phyloP scores from a whole-genome alignment of 2,797 vertebrate species.

The Cuniculus paca region DNA sequence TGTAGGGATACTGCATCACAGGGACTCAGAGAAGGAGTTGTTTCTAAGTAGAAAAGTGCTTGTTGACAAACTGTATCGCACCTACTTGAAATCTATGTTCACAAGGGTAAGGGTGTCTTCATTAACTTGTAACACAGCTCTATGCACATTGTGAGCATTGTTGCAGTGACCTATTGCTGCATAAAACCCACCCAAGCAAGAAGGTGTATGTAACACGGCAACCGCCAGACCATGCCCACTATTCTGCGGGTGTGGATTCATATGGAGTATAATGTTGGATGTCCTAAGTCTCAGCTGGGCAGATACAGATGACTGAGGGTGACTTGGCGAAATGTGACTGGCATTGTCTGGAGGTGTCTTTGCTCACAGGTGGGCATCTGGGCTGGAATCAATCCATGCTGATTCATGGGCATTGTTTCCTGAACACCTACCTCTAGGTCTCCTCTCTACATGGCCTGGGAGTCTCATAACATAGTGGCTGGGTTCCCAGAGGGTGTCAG shows the following conservation, averaged over 20 bases:
- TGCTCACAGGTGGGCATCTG: not conserved
- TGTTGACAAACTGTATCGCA: not conserved
- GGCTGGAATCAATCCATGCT: not conserved
- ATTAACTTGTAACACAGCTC: not conserved
- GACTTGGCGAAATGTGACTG: not conserved
- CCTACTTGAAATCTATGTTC: not conserved
- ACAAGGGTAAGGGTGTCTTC: not conserved
- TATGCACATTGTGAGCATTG: not conserved
- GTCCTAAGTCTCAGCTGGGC: not conserved
- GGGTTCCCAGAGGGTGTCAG: not conserved
- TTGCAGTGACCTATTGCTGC: not conserved
- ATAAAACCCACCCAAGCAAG: not conserved
- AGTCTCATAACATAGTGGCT: not conserved
- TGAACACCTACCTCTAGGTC: not conserved
- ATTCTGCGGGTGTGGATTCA: not conserved
- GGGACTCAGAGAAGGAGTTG: not conserved
- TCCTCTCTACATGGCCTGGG: not conserved
- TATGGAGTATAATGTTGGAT: too few species aligned
- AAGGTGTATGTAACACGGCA: not conserved
- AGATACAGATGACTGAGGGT: not conserved
- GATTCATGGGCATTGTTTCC: not conserved
- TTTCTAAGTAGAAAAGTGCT: not conserved
- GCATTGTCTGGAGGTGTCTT: not conserved
- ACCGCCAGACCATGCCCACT: not conserved
- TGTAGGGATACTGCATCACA: not conserved